Percentiles rank a stretch among this genome's conserved stretches.
These are phyloP conservation scores for Panagrolaimus sp. DNA, from an alignment of 1,140 invertebrate species.

Conservation along the genomic window DNA sequence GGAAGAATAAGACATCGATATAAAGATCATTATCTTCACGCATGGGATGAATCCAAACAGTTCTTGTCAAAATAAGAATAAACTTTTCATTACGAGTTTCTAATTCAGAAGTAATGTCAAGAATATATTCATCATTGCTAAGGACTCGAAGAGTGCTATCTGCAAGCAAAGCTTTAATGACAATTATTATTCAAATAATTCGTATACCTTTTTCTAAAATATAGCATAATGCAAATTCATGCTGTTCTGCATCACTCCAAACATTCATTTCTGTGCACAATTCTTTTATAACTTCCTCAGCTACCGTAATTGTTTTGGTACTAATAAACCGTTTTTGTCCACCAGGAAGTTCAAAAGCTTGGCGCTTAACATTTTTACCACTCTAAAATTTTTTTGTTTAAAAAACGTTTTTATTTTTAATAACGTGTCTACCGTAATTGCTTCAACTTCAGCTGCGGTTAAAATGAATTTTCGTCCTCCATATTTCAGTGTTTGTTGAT, in stretches of 20 bases:
- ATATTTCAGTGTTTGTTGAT: constrained; percentile 88
- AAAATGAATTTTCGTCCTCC: constrained; percentile 95
- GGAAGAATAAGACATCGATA: constrained; percentile 90
- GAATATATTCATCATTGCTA: constrained; percentile 87
- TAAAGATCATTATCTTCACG: constrained; percentile 78
- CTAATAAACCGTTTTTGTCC: constrained; percentile 85
- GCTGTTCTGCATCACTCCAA: constrained; percentile 73
- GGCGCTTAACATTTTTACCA: constrained; percentile 77
- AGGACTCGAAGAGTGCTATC: constrained; percentile 81
- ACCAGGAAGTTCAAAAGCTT: constrained; percentile 86
- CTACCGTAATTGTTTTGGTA: constrained; percentile 83
- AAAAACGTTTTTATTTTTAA: constrained; percentile 13
- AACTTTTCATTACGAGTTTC: constrained; percentile 81
- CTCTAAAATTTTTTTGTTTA: constrained; percentile 61
- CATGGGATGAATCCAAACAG: constrained; percentile 91
- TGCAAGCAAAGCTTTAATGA: constrained; percentile 22
- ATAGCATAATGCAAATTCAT: constrained; percentile 93
- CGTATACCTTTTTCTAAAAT: constrained; percentile 81
- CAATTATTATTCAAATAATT: too few relatives aligned
- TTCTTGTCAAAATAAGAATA: constrained; percentile 94
- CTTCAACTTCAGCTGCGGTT: constrained; percentile 86
- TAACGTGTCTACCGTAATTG: constrained; percentile 69
- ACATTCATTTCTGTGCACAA: constrained; percentile 77
- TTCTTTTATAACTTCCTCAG: constrained; percentile 83
- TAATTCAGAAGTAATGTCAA: constrained; percentile 91